Percentiles rank a stretch among this genome's conserved stretches.
Evolutionary conservation across 1,140 invertebrate genomes (phyloP).

Genomic region (Whitmania pigra): DNA sequence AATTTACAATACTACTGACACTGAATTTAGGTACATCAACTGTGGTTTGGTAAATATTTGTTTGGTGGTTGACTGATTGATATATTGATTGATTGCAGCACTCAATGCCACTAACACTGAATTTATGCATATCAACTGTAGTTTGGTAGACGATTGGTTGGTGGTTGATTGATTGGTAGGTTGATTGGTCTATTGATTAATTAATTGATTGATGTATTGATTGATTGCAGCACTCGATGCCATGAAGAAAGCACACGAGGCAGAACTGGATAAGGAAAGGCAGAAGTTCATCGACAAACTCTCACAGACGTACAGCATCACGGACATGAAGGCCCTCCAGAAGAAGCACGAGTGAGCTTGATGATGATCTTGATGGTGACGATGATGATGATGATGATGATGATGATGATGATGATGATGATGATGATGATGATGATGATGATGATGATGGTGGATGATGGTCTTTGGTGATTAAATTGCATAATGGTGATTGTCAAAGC

Average conservation of each 20-base stretch:
- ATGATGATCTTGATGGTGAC: neutral
- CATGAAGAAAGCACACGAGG: constrained; percentile 81
- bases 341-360: constrained; percentile 25
- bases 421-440: too few relatives aligned
- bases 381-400: too few relatives aligned
- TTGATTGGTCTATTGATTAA: too few relatives aligned
- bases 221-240: constrained; percentile 64
- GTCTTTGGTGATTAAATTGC: too few relatives aligned
- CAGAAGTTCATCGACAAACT: constrained; percentile 51
- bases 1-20: neutral
- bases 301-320: constrained; percentile 21
- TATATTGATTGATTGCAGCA: constrained; percentile 46
- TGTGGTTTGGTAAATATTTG: neutral
- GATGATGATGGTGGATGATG: too few relatives aligned
- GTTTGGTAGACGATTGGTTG: neutral
- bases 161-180: neutral
- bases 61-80: neutral
- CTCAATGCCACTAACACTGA: constrained; percentile 36
- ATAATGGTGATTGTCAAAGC: too few relatives aligned
- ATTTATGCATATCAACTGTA: neutral
- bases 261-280: constrained; percentile 73
- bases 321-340: constrained; percentile 23
- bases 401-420: too few relatives aligned
- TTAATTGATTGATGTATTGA: too few relatives aligned
- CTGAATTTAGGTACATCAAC: neutral